Conservation (phyloP, 2,888 invertebrate genomes). For the Panzeria rudis region DNA sequence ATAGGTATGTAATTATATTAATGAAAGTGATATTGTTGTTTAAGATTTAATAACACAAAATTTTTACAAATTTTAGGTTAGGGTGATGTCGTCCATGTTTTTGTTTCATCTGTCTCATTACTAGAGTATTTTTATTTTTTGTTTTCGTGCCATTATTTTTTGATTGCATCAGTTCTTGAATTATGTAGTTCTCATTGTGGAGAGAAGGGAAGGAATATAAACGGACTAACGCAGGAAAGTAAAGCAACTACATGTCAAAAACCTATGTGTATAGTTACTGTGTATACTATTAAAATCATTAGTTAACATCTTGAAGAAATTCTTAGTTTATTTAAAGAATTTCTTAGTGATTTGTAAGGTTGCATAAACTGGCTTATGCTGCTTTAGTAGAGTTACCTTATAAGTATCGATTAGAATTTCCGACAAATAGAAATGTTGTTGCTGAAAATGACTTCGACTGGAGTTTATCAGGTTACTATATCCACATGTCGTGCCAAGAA, state of each 20-base stretch:
- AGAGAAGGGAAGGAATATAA: not conserved
- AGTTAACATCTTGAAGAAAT: constrained; percentile 64
- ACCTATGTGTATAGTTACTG: constrained; percentile 45
- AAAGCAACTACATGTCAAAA: constrained; percentile 24
- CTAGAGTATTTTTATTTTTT: constrained; percentile 61
- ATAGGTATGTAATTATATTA: not conserved
- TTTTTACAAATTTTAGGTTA: constrained; percentile 13
- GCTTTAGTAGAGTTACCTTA: not conserved
- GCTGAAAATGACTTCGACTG: not conserved
- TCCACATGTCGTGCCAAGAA: constrained; percentile 26
- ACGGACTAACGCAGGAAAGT: constrained; percentile 12
- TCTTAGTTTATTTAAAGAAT: constrained; percentile 31
- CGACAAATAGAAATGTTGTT: not conserved
- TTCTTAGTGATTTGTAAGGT: not conserved
- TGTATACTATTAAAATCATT: constrained; percentile 70
- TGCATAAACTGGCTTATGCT: not conserved
- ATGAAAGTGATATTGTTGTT: not conserved
- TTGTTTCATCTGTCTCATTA: constrained; percentile 1
- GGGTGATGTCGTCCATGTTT: constrained; percentile 9
- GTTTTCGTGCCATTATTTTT: constrained; percentile 48
- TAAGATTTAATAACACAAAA: not conserved
- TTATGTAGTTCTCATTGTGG: constrained; percentile 11
- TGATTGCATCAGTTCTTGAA: constrained; percentile 54
- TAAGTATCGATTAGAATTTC: constrained; percentile 3
- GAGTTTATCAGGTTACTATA: not conserved